A percentile compares a stretch with the other conserved stretches of the same genome.
These are phyloP conservation scores for Archips xylosteana DNA, from an alignment of 2,888 invertebrate genomes.

Conservation along the genomic window DNA sequence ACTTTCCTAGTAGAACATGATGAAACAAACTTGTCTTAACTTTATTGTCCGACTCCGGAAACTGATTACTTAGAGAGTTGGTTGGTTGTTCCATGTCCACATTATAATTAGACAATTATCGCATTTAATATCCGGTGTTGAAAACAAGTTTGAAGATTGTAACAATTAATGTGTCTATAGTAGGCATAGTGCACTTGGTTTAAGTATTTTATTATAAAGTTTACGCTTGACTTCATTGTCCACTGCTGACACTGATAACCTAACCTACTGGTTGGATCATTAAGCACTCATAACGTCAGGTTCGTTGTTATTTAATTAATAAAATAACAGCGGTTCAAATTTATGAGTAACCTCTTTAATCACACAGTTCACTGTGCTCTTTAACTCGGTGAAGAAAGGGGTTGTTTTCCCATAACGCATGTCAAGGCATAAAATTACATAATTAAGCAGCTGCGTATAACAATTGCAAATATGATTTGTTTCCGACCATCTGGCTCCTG, in stretches of 20 bases:
- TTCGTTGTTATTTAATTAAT: background rate
- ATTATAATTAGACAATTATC: background rate
- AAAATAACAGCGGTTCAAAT: conserved; percentile 12
- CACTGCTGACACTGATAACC: background rate
- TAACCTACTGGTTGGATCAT: background rate
- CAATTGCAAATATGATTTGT: conserved; percentile 60
- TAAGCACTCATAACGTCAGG: background rate
- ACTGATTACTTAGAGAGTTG: background rate
- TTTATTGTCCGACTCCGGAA: background rate
- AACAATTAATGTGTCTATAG: background rate
- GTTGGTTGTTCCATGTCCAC: background rate
- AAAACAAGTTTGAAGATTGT: too few relatives aligned
- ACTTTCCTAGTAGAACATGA: conserved; percentile 33
- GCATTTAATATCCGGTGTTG: too few relatives aligned
- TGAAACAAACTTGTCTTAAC: background rate
- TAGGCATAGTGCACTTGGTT: too few relatives aligned
- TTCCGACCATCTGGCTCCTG: conserved; percentile 58
- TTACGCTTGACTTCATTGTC: background rate
- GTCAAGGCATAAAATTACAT: conserved; percentile 55
- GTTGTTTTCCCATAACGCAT: background rate
- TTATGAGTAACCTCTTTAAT: background rate
- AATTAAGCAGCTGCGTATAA: conserved; percentile 59
- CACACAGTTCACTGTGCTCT: background rate
- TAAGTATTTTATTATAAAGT: background rate
- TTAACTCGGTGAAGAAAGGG: background rate